Conservation (phyloP, 2,113 vertebrate genomes). For the Catharus bicknelli region DNA sequence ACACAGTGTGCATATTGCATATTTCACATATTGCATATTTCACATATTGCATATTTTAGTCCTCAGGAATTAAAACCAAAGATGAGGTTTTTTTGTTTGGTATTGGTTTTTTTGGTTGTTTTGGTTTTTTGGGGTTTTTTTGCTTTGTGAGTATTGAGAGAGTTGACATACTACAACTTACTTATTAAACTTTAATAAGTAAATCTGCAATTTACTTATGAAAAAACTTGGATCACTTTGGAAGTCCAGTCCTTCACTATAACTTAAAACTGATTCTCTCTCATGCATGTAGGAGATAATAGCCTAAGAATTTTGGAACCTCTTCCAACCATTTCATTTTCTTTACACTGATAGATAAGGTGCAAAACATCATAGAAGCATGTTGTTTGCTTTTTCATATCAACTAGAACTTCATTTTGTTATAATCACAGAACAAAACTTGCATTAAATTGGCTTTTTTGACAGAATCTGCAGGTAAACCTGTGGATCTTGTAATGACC, state of each 20-base stretch:
- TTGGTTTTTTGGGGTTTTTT: background rate
- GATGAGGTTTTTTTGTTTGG: rapidly evolving
- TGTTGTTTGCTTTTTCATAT: background rate
- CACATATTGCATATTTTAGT: background rate
- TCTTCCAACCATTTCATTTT: background rate
- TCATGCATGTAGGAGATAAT: background rate
- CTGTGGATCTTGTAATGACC: background rate
- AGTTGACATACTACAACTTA: rapidly evolving
- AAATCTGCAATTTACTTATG: background rate
- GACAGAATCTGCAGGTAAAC: background rate
- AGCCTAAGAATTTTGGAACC: background rate
- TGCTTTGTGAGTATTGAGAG: background rate
- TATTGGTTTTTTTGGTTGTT: background rate
- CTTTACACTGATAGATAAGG: background rate
- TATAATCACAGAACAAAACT: background rate
- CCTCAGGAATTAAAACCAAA: background rate
- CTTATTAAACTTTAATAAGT: background rate
- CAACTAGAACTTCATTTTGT: background rate
- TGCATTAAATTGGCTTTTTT: background rate
- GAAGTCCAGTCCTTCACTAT: background rate
- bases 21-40: background rate
- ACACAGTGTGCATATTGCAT: background rate
- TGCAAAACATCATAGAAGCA: background rate
- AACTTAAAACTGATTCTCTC: background rate
- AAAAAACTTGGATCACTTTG: background rate